phyloP scores from a whole-genome alignment of 1,140 invertebrate genomes.

The Hydropsyche tenuis region DNA sequence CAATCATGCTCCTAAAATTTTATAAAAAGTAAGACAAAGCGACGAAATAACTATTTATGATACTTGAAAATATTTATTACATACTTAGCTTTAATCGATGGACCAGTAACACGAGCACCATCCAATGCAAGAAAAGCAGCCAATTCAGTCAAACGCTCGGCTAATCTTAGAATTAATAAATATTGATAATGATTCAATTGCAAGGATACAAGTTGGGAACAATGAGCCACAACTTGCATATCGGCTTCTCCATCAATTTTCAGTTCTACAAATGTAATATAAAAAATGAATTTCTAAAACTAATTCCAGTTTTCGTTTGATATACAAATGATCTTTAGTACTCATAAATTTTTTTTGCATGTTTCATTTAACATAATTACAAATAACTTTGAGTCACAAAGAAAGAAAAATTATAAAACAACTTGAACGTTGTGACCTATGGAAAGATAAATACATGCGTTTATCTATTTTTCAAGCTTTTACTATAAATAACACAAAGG shows the following conservation, averaged over 20 bases:
- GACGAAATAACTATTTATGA: slow-evolving; percentile 40
- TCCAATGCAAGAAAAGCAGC: slow-evolving; percentile 81
- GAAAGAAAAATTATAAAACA: too few relatives aligned
- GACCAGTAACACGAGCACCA: slow-evolving; percentile 69
- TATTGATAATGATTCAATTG: slow-evolving; percentile 94
- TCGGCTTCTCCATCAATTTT: slow-evolving; percentile 58
- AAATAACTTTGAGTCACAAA: too few relatives aligned
- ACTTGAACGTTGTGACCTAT: too few relatives aligned
- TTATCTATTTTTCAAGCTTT: too few relatives aligned
- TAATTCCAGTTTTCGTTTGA: background rate
- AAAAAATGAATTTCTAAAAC: background rate
- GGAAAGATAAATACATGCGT: too few relatives aligned
- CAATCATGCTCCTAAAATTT: slow-evolving; percentile 67
- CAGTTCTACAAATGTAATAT: slow-evolving; percentile 39
- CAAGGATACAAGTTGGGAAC: slow-evolving; percentile 80
- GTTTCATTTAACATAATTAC: too few relatives aligned
- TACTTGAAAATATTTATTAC: background rate
- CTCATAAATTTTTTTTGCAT: too few relatives aligned
- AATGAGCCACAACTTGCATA: slow-evolving; percentile 74
- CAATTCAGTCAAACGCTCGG: slow-evolving; percentile 83
- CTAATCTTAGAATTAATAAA: slow-evolving; percentile 83
- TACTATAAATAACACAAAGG: too few relatives aligned
- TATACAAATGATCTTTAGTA: background rate
- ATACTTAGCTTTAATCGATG: slow-evolving; percentile 41
- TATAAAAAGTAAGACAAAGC: too few relatives aligned